A percentile compares a stretch with the other conserved stretches of the same genome.
Evolutionary conservation across 2,113 vertebrate species (phyloP).

Genomic region (Brachyistius frenatus): DNA sequence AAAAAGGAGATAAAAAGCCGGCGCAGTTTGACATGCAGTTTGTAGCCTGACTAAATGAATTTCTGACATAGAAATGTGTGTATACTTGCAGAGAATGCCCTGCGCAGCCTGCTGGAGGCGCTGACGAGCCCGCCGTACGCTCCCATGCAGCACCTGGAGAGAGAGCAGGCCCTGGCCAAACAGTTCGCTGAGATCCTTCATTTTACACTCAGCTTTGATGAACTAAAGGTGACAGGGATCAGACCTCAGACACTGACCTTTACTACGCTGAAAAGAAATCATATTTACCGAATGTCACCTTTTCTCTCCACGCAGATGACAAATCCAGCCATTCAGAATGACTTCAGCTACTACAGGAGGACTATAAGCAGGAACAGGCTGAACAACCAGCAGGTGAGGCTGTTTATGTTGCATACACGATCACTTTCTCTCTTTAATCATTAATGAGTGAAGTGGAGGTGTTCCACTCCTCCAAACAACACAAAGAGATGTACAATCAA

Average conservation of each 20-base stretch:
- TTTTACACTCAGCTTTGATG: conserved; percentile 94
- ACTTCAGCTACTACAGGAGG: conserved; percentile 94
- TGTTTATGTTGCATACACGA: conserved; percentile 6
- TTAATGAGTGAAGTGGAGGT: conserved; percentile 23
- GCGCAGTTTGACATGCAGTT: neutral
- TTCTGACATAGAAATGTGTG: neutral
- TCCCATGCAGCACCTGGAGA: conserved; percentile 92
- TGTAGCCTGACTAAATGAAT: neutral
- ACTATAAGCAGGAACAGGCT: conserved; percentile 92
- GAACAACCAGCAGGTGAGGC: conserved; percentile 90
- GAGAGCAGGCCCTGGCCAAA: conserved; percentile 92
- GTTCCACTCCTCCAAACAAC: neutral
- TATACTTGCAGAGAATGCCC: conserved; percentile 86
- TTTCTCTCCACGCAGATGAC: conserved; percentile 85
- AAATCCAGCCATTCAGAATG: conserved; percentile 94
- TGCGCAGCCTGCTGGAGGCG: conserved; percentile 92
- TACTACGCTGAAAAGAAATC: conserved; percentile 3
- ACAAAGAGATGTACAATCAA: conserved; percentile 12
- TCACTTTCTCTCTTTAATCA: conserved; percentile 37
- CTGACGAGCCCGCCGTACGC: conserved; percentile 92
- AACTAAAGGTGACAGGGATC: conserved; percentile 87
- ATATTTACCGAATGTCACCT: neutral
- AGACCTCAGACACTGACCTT: conserved; percentile 17
- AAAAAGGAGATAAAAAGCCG: neutral
- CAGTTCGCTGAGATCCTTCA: conserved; percentile 95